Percentiles rank a stretch among this genome's conserved stretches.
These are phyloP conservation scores for Leucoraja erinaceus DNA, from an alignment of 2,113 vertebrate species.

Conservation along the genomic window DNA sequence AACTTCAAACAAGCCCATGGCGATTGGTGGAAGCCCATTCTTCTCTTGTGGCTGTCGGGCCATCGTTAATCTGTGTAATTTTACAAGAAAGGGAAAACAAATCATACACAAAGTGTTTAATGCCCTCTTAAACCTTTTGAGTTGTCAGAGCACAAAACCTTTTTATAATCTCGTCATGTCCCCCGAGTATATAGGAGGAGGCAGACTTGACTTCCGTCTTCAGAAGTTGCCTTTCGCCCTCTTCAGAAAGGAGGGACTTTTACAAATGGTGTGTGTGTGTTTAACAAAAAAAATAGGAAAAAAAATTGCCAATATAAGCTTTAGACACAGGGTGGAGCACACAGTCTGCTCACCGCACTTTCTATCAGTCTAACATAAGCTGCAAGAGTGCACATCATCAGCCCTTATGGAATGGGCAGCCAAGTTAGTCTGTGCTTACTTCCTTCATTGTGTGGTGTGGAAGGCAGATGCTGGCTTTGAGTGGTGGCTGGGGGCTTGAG, in stretches of 20 bases:
- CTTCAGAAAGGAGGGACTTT: constrained; percentile 29
- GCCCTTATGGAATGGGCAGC: neutral
- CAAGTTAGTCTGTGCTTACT: neutral
- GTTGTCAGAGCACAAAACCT: constrained; percentile 29
- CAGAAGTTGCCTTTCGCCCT: constrained; percentile 28
- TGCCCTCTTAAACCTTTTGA: constrained; percentile 17
- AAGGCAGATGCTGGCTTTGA: neutral
- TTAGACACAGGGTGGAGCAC: constrained; percentile 12
- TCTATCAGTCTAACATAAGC: neutral
- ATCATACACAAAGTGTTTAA: constrained; percentile 1
- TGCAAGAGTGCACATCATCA: neutral
- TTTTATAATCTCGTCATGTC: constrained; percentile 31
- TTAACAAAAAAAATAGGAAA: neutral
- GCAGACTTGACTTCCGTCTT: constrained; percentile 16
- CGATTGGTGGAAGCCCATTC: neutral
- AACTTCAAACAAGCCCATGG: neutral
- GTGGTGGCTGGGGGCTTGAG: neutral
- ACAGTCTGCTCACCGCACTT: constrained; percentile 28
- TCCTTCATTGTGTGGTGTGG: neutral
- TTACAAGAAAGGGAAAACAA: neutral
- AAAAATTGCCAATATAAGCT: constrained; percentile 32
- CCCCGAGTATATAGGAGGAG: constrained; percentile 18
- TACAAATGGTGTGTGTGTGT: constrained; percentile 28
- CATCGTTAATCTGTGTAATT: neutral
- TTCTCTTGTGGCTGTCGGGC: neutral